Base-by-base conservation (phyloP, 2,113 vertebrate genomes). In the Fregetta grallaria region DNA sequence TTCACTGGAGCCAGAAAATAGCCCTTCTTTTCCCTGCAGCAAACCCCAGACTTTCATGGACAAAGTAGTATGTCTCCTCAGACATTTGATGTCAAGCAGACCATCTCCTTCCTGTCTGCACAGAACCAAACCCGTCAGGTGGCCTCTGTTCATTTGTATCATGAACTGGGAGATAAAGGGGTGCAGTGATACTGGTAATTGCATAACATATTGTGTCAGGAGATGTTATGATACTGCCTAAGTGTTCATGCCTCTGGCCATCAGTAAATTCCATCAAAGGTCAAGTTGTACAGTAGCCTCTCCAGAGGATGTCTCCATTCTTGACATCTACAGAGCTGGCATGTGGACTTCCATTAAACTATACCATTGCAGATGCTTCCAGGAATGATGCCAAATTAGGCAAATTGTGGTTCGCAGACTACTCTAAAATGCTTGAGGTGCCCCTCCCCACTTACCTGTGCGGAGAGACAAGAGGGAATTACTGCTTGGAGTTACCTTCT, bases 1-100 rank as follows among this genome's bases (percentile, higher is more conserved):
- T 87, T 82, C 36, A 36, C 62, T 86, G 85, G 92, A 90, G 81
- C 58, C 96, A 95, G 87, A 90, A 91, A 93, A 90, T 30, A 85
- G 50, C 27, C 18, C 15, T 89, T 55, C 36, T 86, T 67, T 55
- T 6, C 38, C 40, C n/a, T 4, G 0, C 32, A 55, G 83, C 13
- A 0, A 92, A 7, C 22, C 13, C 34, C 44, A 67, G 84, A 18
- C 30, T 36, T 79, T 47, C 45, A 13, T 2, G 36, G 81, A 45
- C 36, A 47, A 45, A 23, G 70, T 27, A 4, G 7, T 65, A 34
- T 79, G 66, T 52, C 47, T 81, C 30, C 78, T 82, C 23, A 90
- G 87, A 58, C 27, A 1, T 21, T 15, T 93, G 87, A 82, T 62
- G 58, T 49, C 81, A 49, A 79, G 53, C 87, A 90, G 74, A 91